Evolutionary conservation across 2,888 invertebrate genomes (phyloP).

Genomic region (Hecatera dysodea): DNA sequence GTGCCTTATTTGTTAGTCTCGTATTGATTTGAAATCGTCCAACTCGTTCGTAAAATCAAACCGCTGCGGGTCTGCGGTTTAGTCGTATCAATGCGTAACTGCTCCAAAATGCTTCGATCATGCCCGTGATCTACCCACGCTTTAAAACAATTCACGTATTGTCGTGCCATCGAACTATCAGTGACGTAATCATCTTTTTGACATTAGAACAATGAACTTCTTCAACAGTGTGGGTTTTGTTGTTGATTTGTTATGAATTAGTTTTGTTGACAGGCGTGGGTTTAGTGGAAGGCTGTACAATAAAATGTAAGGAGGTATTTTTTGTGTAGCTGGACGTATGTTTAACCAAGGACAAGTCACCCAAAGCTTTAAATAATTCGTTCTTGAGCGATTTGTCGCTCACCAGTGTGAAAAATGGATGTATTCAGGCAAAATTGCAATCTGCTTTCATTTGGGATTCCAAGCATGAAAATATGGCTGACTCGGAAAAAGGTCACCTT

Average conservation of each 20-base stretch:
- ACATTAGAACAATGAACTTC: conserved; percentile 57
- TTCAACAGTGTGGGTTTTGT: conserved; percentile 33
- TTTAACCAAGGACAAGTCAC: not conserved
- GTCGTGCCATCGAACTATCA: conserved; percentile 39
- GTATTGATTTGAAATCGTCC: conserved; percentile 47
- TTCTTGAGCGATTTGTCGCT: no score
- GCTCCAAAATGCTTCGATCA: conserved; percentile 32
- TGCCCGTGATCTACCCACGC: conserved; percentile 30
- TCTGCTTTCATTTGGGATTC: conserved; percentile 31
- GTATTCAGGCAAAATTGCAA: conserved; percentile 22
- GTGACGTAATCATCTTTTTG: conserved; percentile 37
- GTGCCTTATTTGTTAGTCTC: conserved; percentile 14
- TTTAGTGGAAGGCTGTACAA: conserved; percentile 3
- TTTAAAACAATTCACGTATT: conserved; percentile 25
- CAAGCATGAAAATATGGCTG: conserved; percentile 35
- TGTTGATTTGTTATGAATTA: conserved; percentile 32
- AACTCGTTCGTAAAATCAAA: conserved; percentile 39
- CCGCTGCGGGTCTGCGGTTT: conserved; percentile 15
- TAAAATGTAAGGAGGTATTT: conserved; percentile 3
- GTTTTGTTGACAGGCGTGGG: conserved; percentile 36
- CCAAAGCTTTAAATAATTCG: conserved; percentile 3
- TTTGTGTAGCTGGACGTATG: not conserved
- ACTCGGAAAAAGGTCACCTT: conserved; percentile 50
- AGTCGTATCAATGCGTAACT: conserved; percentile 54
- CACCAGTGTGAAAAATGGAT: not conserved